phyloP scores from a whole-genome alignment of 2,797 vertebrate species.

The Vireo griseus region DNA sequence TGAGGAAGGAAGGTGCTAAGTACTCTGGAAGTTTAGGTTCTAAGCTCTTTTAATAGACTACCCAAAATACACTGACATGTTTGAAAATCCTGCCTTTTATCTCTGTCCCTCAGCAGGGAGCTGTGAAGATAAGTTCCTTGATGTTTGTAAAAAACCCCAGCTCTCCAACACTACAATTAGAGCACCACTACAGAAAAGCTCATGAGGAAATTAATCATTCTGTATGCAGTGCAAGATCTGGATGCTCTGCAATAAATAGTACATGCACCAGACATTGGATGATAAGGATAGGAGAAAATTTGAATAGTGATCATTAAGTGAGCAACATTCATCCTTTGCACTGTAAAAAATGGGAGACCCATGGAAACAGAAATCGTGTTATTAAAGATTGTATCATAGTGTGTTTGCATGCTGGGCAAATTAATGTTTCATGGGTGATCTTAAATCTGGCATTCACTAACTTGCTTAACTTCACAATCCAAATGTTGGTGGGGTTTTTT shows the following conservation, averaged over 20 bases:
- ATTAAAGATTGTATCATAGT: slow-evolving; percentile 37
- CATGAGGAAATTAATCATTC: slow-evolving; percentile 49
- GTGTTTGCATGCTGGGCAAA: neutral
- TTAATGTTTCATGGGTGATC: neutral
- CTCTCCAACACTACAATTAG: neutral
- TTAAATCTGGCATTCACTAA: neutral
- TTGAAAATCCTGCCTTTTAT: slow-evolving; percentile 49
- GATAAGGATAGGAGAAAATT: slow-evolving; percentile 36
- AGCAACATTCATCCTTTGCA: neutral
- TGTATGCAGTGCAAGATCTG: slow-evolving; percentile 2
- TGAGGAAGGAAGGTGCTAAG: neutral
- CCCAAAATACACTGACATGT: neutral
- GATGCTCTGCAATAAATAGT: slow-evolving; percentile 34
- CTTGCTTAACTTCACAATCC: neutral
- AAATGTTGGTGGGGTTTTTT: neutral
- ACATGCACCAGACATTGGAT: neutral
- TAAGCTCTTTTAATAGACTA: neutral
- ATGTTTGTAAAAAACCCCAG: neutral
- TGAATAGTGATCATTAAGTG: slow-evolving; percentile 26
- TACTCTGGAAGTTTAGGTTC: neutral
- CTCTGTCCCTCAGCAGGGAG: slow-evolving; percentile 34
- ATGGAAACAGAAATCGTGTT: neutral
- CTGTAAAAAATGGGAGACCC: neutral
- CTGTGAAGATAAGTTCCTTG: slow-evolving; percentile 23
- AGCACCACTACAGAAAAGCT: slow-evolving; percentile 15